Evolutionary conservation across 1,140 invertebrate species (phyloP).

Genomic region (Hyles vespertilio): DNA sequence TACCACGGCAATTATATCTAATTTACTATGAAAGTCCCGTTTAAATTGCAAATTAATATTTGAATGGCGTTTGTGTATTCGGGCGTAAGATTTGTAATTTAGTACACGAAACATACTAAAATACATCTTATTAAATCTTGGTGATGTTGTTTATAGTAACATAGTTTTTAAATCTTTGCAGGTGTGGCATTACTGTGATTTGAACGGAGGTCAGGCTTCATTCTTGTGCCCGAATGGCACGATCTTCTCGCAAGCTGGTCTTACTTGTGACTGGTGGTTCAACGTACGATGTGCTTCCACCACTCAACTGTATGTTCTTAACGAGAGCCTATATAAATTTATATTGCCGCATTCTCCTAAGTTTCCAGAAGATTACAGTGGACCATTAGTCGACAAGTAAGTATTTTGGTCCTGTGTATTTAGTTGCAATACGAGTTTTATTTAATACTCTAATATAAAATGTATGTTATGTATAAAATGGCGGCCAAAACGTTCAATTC

Average conservation of each 20-base stretch:
- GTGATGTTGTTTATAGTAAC: slow-evolving; percentile 3
- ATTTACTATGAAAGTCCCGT: no score
- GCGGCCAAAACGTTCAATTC: no score
- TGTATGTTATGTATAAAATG: no score
- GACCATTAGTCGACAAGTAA: slow-evolving; percentile 88
- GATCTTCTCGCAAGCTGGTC: slow-evolving; percentile 90
- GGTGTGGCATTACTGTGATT: slow-evolving; percentile 94
- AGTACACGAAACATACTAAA: no score
- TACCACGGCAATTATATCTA: no score
- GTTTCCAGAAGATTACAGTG: slow-evolving; percentile 91
- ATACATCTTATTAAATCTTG: no score
- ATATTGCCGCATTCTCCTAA: slow-evolving; percentile 89
- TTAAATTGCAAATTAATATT: no score
- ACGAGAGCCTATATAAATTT: slow-evolving; percentile 91
- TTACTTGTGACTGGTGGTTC: slow-evolving; percentile 96
- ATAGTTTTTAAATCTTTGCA: slow-evolving; percentile 49
- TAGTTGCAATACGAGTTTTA: no score
- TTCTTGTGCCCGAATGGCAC: slow-evolving; percentile 95
- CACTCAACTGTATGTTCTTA: slow-evolving; percentile 89
- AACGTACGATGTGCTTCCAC: slow-evolving; percentile 90
- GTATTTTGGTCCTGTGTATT: slow-evolving; percentile 14
- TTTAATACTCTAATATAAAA: no score
- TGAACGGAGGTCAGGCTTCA: slow-evolving; percentile 93
- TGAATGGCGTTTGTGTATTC: no score
- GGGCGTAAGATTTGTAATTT: no score